Percentiles rank a stretch among this genome's conserved stretches.
These are phyloP conservation scores for Oeneis ivallda DNA, from an alignment of 2,888 invertebrate species.

Conservation along the genomic window DNA sequence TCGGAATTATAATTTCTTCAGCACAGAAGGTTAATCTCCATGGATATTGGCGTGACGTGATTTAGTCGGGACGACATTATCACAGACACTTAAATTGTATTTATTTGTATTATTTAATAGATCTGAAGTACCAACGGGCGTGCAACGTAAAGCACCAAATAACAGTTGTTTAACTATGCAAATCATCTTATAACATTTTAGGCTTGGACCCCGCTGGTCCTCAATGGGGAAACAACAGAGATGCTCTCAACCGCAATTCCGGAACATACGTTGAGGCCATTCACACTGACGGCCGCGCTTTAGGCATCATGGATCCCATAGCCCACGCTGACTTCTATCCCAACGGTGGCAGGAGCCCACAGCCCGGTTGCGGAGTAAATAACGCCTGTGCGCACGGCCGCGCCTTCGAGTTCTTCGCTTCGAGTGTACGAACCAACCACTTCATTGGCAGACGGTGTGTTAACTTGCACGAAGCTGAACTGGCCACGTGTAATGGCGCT, in stretches of 20 bases:
- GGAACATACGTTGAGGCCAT: slow-evolving; percentile 51
- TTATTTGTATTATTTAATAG: too few relatives aligned
- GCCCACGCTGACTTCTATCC: slow-evolving; percentile 52
- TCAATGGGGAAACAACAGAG: slow-evolving; percentile 45
- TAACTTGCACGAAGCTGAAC: slow-evolving; percentile 41
- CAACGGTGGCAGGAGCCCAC: slow-evolving; percentile 48
- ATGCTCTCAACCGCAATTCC: slow-evolving; percentile 46
- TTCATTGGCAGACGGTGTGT: slow-evolving; percentile 45
- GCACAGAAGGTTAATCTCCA: too few relatives aligned
- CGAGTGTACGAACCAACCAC: slow-evolving; percentile 45
- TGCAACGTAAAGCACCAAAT: neutral
- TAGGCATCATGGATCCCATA: slow-evolving; percentile 49
- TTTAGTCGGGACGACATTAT: too few relatives aligned
- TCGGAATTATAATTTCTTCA: too few relatives aligned
- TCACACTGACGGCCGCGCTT: slow-evolving; percentile 49
- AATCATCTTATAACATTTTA: slow-evolving; percentile 33
- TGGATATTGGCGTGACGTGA: too few relatives aligned
- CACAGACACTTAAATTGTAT: too few relatives aligned
- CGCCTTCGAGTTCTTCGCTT: slow-evolving; percentile 45
- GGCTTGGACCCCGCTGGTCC: slow-evolving; percentile 59
- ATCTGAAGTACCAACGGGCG: neutral
- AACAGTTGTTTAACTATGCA: neutral
- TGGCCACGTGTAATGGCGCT: slow-evolving; percentile 40
- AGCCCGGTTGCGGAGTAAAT: slow-evolving; percentile 45
- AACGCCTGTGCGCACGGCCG: slow-evolving; percentile 50